Base-by-base conservation (phyloP, 1,140 invertebrate species). In the Mercenaria mercenaria region DNA sequence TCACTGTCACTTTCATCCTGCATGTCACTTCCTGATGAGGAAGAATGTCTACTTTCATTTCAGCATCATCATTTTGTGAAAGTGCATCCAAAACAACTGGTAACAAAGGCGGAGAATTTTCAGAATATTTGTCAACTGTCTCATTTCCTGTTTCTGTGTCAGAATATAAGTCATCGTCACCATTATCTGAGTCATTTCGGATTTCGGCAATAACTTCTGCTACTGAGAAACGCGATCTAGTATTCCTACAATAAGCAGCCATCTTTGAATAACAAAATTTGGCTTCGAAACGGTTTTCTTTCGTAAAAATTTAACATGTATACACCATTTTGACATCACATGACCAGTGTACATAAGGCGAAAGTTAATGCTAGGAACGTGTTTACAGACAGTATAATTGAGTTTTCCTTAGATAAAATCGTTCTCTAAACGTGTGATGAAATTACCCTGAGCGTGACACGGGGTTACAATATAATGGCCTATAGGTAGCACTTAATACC, bases 1-100 rank as follows among this genome's bases (percentile, higher is more conserved):
- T 74, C 72, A 74, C 72, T 74, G 72, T 74, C 72, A 74, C 72
- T 74, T 74, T 74, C 72, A 74, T 74, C 32, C 13, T 74, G 72
- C 72, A 74, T 15, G 72, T 74, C 72, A 74, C 72, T 74, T 74
- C 34, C 72, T 37, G 32, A 74, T 74, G 72, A n/a, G n/a, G n/a
- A n/a, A n/a, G n/a, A n/a, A n/a, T n/a, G n/a, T n/a, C n/a, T n/a
- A n/a, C n/a, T n/a, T n/a, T n/a, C n/a, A n/a, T 74, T 74, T 74
- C 72, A 74, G 34, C 72, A 74, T 74, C 72, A 74, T 74, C 72
- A 74, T 74, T 74, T 74, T 74, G 72, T 74, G 72, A 15, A 15
- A 74, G 72, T 74, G 72, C n/a, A n/a, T n/a, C n/a, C n/a, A n/a
- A n/a, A n/a, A n/a, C n/a, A n/a, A n/a, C n/a, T n/a, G n/a, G n/a